Evolutionary conservation across 1,140 invertebrate genomes (phyloP).

Genomic region (Bombus polaris): DNA sequence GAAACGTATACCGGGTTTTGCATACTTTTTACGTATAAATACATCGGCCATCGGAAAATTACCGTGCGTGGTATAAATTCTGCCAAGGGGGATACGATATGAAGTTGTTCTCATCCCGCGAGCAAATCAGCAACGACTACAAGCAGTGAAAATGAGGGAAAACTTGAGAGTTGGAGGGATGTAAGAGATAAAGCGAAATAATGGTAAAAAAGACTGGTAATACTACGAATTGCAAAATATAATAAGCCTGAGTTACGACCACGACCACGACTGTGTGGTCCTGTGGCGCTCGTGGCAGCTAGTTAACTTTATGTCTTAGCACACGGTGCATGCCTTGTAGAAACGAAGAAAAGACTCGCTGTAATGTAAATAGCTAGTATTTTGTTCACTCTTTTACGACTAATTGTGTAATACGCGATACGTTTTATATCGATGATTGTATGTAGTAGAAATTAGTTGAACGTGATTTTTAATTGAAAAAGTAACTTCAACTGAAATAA

Average conservation of each 20-base stretch:
- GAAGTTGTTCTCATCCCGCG: neutral
- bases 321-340: neutral
- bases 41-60: slow-evolving; percentile 31
- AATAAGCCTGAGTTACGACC: slow-evolving; percentile 61
- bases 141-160: neutral
- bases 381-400: too few species aligned
- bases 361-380: too few species aligned
- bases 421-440: too few species aligned
- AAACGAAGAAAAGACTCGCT: neutral
- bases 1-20: slow-evolving; percentile 7
- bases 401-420: too few species aligned
- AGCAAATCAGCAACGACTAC: neutral
- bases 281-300: slow-evolving; percentile 34
- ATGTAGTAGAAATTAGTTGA: too few species aligned
- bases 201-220: neutral
- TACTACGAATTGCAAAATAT: slow-evolving; percentile 59
- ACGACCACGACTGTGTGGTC: slow-evolving; percentile 56
- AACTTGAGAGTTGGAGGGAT: neutral
- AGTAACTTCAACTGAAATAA: too few species aligned
- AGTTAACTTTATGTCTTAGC: slow-evolving; percentile 46
- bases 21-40: slow-evolving; percentile 28
- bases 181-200: neutral
- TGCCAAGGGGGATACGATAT: neutral
- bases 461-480: too few species aligned
- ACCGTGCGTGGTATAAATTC: slow-evolving; percentile 1